These are phyloP conservation scores for Pocillopora damicornis DNA, from an alignment of 64 coral and sea anemone species.

Conservation along the genomic window DNA sequence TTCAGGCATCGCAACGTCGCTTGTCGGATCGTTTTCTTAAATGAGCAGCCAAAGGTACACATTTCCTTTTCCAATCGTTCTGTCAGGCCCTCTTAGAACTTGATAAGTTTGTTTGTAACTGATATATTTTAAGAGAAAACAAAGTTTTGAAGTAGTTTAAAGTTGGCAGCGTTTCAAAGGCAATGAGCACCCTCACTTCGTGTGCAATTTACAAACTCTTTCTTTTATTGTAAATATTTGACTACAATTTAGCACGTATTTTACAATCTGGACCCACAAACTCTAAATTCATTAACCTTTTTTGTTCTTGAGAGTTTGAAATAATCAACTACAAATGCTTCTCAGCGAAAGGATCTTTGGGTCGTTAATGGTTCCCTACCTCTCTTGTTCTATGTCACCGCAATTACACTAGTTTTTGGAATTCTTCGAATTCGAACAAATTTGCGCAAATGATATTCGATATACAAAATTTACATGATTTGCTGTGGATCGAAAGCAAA, in stretches of 20 bases:
- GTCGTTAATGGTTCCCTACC: background rate
- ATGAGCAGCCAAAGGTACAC: background rate
- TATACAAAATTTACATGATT: background rate
- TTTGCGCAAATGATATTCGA: background rate
- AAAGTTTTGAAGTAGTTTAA: constrained; percentile 13
- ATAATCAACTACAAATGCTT: constrained; percentile 16
- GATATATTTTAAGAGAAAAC: constrained; percentile 23
- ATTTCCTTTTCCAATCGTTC: background rate
- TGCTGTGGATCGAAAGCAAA: background rate
- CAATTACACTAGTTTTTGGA: background rate
- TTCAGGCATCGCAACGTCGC: background rate
- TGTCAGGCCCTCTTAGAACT: background rate
- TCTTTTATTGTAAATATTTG: constrained; percentile 53
- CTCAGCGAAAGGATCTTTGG: background rate
- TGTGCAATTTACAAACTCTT: constrained; percentile 27
- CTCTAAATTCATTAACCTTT: constrained; percentile 5
- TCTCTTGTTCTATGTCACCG: background rate
- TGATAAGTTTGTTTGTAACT: constrained; percentile 7
- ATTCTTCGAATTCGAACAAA: background rate
- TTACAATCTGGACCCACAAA: constrained; percentile 38
- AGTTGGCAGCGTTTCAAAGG: constrained; percentile 15
- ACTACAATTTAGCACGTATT: constrained; percentile 43
- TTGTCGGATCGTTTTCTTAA: background rate
- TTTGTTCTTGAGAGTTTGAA: background rate
- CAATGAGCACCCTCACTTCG: background rate